A percentile compares a stretch with the other conserved stretches of the same genome.
Conservation (phyloP, 2,888 invertebrate genomes). For the Drosophila formosana region DNA sequence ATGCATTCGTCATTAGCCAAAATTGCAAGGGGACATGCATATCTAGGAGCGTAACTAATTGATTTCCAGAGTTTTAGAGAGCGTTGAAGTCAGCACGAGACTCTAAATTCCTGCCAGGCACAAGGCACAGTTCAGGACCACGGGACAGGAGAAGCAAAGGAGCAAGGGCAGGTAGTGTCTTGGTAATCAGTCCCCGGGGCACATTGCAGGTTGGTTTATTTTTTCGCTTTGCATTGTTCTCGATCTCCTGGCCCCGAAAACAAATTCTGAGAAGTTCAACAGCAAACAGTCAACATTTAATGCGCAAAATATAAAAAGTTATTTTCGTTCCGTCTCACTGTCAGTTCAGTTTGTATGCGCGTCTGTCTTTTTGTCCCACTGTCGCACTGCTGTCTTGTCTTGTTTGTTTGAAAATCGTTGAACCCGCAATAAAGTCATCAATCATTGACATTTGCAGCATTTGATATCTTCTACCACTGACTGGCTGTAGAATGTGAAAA, state of each 20-base stretch:
- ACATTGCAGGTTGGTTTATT: slow-evolving; percentile 63
- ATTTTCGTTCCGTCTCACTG: slow-evolving; percentile 52
- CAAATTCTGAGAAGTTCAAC: slow-evolving; percentile 69
- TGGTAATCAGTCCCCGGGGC: slow-evolving; percentile 68
- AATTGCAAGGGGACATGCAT: slow-evolving; percentile 19
- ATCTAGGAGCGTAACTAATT: slow-evolving; percentile 76
- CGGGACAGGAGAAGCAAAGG: slow-evolving; percentile 14
- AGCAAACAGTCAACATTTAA: slow-evolving; percentile 71
- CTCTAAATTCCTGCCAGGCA: slow-evolving; percentile 54
- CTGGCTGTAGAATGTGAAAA: slow-evolving; percentile 57
- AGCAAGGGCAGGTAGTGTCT: slow-evolving; percentile 50
- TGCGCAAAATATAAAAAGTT: slow-evolving; percentile 76
- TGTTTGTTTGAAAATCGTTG: slow-evolving; percentile 77
- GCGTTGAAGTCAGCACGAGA: slow-evolving; percentile 65
- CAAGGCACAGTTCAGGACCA: slow-evolving; percentile 23
- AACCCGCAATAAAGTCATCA: slow-evolving; percentile 82
- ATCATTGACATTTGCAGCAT: slow-evolving; percentile 80
- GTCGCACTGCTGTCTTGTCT: slow-evolving; percentile 51
- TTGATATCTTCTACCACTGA: slow-evolving; percentile 51
- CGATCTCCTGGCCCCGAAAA: slow-evolving; percentile 44
- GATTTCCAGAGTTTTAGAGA: slow-evolving; percentile 69
- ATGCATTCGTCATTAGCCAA: slow-evolving; percentile 71
- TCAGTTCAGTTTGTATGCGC: slow-evolving; percentile 2
- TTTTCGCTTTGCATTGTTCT: slow-evolving; percentile 71
- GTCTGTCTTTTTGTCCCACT: slow-evolving; percentile 31